A percentile compares a stretch with the other conserved stretches of the same genome.
Conservation (phyloP, 1,140 invertebrate genomes). For the Venturia canescens region DNA sequence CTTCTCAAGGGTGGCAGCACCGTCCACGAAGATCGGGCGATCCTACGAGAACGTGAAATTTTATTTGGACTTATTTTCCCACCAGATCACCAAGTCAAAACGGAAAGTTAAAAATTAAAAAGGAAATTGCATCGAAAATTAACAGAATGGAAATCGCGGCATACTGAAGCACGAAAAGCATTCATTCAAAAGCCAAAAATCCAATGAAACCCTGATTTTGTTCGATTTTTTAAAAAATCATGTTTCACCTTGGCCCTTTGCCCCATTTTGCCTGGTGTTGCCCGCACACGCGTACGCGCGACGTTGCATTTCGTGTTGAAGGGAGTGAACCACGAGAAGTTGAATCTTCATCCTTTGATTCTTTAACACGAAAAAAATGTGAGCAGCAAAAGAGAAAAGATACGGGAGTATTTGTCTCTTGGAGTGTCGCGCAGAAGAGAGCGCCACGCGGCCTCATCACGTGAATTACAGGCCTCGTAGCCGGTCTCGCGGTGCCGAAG, state of each 20-base stretch:
- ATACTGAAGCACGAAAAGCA: too few relatives aligned
- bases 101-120: too few relatives aligned
- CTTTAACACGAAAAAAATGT: constrained; percentile 44
- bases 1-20: constrained; percentile 63
- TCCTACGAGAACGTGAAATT: neutral
- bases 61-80: too few relatives aligned
- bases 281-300: neutral
- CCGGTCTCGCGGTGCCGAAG: constrained; percentile 63
- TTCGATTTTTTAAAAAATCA: neutral
- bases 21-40: constrained; percentile 42
- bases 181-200: too few relatives aligned
- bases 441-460: constrained; percentile 70
- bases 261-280: too few relatives aligned
- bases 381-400: constrained; percentile 21
- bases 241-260: constrained; percentile 7
- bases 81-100: too few relatives aligned
- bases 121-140: too few relatives aligned
- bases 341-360: constrained; percentile 61
- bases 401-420: constrained; percentile 57
- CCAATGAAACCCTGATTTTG: too few relatives aligned
- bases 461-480: constrained; percentile 69
- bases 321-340: constrained; percentile 51
- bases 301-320: neutral
- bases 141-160: too few relatives aligned
- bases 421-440: constrained; percentile 67